A percentile compares a stretch with the other conserved stretches of the same genome.
phyloP scores from a whole-genome alignment of 2,888 invertebrate genomes.

The Drosophila mayaguana region DNA sequence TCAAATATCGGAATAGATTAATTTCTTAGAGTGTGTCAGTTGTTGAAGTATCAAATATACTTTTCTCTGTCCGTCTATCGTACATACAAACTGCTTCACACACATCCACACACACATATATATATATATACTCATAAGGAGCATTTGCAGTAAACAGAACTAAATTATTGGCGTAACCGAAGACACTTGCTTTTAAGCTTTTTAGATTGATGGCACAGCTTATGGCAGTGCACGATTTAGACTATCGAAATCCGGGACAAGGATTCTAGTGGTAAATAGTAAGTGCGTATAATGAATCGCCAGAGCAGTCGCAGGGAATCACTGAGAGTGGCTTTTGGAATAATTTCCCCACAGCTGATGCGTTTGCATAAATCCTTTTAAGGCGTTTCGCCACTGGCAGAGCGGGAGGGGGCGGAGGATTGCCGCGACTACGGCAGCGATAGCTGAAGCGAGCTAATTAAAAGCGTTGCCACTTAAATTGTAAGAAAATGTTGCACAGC shows the following conservation, averaged over 20 bases:
- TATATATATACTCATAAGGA: background rate
- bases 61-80: background rate
- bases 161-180: background rate
- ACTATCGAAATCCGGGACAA: constrained; percentile 51
- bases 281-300: constrained; percentile 16
- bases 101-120: too few relatives aligned
- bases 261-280: constrained; percentile 53
- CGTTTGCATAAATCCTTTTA: constrained; percentile 65
- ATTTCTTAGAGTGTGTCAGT: background rate
- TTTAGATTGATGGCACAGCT: constrained; percentile 51
- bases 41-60: too few relatives aligned
- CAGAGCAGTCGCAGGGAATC: constrained; percentile 13
- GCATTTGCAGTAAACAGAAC: background rate
- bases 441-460: constrained; percentile 57
- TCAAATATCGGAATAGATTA: too few relatives aligned
- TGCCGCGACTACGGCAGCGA: constrained; percentile 6
- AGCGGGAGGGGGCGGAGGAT: background rate
- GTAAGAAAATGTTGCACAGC: constrained; percentile 65
- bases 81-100: too few relatives aligned
- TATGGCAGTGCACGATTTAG: constrained; percentile 42
- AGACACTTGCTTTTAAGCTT: constrained; percentile 24
- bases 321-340: constrained; percentile 33
- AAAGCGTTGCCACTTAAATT: constrained; percentile 66
- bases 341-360: constrained; percentile 66
- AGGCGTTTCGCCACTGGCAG: background rate